These are phyloP conservation scores for Clusia tigrina DNA, from an alignment of 2,888 invertebrate species.

Conservation along the genomic window DNA sequence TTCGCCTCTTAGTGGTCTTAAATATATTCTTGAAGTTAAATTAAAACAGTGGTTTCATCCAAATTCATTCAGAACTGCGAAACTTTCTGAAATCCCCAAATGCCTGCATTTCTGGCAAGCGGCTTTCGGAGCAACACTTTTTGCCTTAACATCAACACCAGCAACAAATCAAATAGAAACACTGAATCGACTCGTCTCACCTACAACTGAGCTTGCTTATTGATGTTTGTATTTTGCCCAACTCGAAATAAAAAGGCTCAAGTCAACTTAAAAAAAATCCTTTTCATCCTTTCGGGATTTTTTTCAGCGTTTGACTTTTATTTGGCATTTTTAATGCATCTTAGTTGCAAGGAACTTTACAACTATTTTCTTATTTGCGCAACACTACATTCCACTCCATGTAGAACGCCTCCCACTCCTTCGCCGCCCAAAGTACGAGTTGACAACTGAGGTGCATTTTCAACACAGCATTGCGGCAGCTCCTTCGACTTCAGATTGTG, in stretches of 20 bases:
- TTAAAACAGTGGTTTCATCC: too few species aligned
- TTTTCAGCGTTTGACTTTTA: neutral
- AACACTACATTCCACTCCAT: neutral
- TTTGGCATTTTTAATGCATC: conserved; percentile 2
- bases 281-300: neutral
- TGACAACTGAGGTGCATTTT: too few species aligned
- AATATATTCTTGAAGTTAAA: too few species aligned
- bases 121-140: too few species aligned
- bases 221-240: neutral
- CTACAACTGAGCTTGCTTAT: neutral
- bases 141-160: too few species aligned
- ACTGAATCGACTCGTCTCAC: neutral
- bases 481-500: neutral
- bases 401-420: too few species aligned
- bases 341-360: neutral
- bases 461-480: neutral
- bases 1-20: too few species aligned
- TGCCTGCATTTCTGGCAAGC: too few species aligned
- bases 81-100: neutral
- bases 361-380: conserved; percentile 2
- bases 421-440: too few species aligned
- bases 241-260: neutral
- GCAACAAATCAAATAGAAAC: too few species aligned
- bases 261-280: too few species aligned
- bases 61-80: too few species aligned